These are phyloP conservation scores for Drosophila robusta DNA, from an alignment of 2,888 invertebrate genomes.

Conservation along the genomic window DNA sequence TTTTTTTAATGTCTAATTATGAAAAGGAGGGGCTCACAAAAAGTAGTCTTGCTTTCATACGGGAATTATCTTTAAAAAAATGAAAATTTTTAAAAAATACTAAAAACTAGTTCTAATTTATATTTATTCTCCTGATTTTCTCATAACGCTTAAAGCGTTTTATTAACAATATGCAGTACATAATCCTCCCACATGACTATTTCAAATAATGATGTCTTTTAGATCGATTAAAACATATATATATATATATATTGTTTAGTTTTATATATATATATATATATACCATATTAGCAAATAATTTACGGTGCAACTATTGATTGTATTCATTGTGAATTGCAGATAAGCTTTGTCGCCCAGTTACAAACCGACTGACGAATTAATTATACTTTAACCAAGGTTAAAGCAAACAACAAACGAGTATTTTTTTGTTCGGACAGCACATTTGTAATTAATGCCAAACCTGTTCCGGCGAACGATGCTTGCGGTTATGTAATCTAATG, in stretches of 20 bases:
- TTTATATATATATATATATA: not conserved
- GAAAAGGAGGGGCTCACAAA: too few species aligned
- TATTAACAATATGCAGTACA: too few species aligned
- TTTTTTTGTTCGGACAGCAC: slow-evolving; percentile 36
- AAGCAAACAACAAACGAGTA: slow-evolving; percentile 47
- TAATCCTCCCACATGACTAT: too few species aligned
- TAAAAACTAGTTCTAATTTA: too few species aligned
- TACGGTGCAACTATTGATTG: not conserved
- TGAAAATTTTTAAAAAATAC: too few species aligned
- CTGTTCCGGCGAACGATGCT: slow-evolving; percentile 49
- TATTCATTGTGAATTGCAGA: slow-evolving; percentile 22
- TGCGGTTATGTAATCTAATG: slow-evolving; percentile 41
- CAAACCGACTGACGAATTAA: slow-evolving; percentile 39
- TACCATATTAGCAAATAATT: not conserved
- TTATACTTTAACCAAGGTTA: slow-evolving; percentile 54
- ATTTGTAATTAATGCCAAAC: slow-evolving; percentile 58
- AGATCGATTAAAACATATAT: not conserved
- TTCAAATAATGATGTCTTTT: not conserved
- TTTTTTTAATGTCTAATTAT: too few species aligned
- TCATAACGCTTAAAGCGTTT: too few species aligned
- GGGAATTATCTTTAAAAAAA: too few species aligned
- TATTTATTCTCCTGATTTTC: too few species aligned
- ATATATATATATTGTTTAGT: not conserved
- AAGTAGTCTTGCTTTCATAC: too few species aligned
- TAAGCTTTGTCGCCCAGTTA: slow-evolving; percentile 25